Base-by-base conservation (phyloP, 2,888 invertebrate genomes). In the Eristalinus aeneus region DNA sequence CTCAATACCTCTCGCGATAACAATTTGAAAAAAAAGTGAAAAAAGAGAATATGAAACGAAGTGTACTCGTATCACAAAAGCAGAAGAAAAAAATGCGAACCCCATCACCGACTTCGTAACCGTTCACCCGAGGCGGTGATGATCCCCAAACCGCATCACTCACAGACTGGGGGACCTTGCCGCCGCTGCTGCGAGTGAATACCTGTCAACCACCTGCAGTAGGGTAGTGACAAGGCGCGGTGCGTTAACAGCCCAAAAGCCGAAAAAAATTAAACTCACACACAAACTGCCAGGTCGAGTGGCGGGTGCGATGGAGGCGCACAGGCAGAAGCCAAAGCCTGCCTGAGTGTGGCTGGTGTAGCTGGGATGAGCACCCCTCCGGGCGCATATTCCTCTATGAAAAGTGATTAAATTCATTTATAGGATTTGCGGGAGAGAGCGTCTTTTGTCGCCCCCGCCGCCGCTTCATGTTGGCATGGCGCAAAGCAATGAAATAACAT, bases 351-450 rank as follows among this genome's bases (percentile, higher is more conserved):
- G 27, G 27, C 27, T 27, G 27, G 5, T 54, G 56, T 56, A 1
- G 11, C 22, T 11, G 20, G 22, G 23, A 10, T 56, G 11, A 56
- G 56, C 39, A 67, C 46, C 67, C 81, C 73, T 81, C 22, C 34
- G 76, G 76, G 80, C 67, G 75, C 67, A 72, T 76, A 67, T 71
- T 27, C 22, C 46, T 81, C 77, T 73, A 69, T 74, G 69, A 73
- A 86, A 82, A 82, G 86, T 86, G 78, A 86, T 86, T 86, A 86
- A 86, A 86, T 86, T 86, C 82, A 81, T 86, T 86, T 86, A 86
- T 77, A 78, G 69, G 82, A 82, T 86, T 86, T 82, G 77, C 65
- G 81, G 73, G 64, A 16, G 64, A 16, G 46, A 78, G 71, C 86
- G 77, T 86, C 86, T 86, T 86, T 86, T 86, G 81, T 82, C 61